Base-by-base conservation (phyloP, 2,888 invertebrate genomes). In the Cosmia pyralina region DNA sequence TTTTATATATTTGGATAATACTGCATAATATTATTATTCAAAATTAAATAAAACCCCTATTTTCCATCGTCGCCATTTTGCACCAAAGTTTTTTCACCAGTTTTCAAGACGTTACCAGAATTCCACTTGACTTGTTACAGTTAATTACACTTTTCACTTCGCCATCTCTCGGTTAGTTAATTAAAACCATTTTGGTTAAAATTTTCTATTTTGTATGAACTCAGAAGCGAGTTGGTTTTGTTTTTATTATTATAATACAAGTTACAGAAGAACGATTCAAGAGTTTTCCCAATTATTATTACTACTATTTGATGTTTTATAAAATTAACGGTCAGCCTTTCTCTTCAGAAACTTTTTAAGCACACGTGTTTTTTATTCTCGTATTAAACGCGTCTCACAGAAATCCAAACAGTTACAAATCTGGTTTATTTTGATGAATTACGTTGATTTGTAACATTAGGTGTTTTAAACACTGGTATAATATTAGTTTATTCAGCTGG, bases 101-200 rank as follows among this genome's bases (percentile, higher is more conserved):
- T 74, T 69, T 63, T 15, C 13, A 68, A 68, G 69, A 75, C 41
- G 34, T 58, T 60, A 34, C 22, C 57, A 73, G 67, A 76, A 57
- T 65, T 70, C n/a, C 62, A 64, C 69, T 77, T 65, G 52, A 59
- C 77, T 82, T 82, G 79, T 77, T 83, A 79, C 84, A 85, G 87
- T 88, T 91, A 90, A 89, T 89, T 89, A 87, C 79, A 68, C 85
- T 90, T 90, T 87, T 88, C 87, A 82, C 86, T 87, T 76, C 82
- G 81, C 82, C 86, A 79, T 85, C 87, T 80, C 65, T 69, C 53
- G 77, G 75, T 81, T 86, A 85, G 84, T 88, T 86, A 74, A 77
- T 79, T 79, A 72, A 75, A 72, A 57, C 74, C 63, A 69, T 67
- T 79, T 71, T 53, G 59, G 69, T 66, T 70, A 66, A 76, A 82